phyloP scores from a whole-genome alignment of 2,888 invertebrate genomes.

The Patella ulyssiponensis region DNA sequence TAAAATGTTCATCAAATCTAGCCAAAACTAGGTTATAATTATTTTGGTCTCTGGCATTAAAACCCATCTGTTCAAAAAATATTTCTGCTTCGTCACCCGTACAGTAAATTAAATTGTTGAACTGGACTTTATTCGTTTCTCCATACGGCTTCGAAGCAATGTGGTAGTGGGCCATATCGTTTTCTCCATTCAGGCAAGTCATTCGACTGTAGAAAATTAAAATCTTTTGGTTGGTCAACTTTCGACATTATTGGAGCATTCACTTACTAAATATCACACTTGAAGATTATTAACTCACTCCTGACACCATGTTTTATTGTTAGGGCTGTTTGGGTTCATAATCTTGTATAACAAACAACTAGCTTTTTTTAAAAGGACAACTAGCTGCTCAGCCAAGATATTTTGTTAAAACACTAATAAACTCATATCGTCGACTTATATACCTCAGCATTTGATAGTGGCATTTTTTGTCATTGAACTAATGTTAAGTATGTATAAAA shows the following conservation, averaged over 20 bases:
- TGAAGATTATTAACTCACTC: too few relatives aligned
- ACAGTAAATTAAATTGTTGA: neutral
- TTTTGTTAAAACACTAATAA: too few relatives aligned
- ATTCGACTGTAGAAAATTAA: neutral
- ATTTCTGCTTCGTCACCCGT: neutral
- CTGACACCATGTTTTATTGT: too few relatives aligned
- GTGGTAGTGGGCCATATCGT: neutral
- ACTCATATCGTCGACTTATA: too few relatives aligned
- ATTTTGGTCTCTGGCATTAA: neutral
- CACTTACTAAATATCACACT: too few relatives aligned
- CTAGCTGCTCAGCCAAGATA: too few relatives aligned
- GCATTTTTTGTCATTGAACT: too few relatives aligned
- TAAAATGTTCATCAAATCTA: conserved; percentile 31
- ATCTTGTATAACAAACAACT: too few relatives aligned
- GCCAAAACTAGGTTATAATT: conserved; percentile 17
- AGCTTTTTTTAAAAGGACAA: too few relatives aligned
- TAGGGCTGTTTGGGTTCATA: too few relatives aligned
- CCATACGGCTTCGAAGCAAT: neutral
- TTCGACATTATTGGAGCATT: neutral
- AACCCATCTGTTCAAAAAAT: neutral
- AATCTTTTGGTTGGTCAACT: neutral
- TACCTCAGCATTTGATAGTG: too few relatives aligned
- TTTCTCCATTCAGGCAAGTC: neutral
- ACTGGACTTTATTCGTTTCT: neutral
- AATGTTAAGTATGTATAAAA: too few relatives aligned